Evolutionary conservation across 53 echinoderm and acorn worm genomes (phyloP), one percentile per base, ranked within the genome.

Genomic region (Arbacia lixula): DNA sequence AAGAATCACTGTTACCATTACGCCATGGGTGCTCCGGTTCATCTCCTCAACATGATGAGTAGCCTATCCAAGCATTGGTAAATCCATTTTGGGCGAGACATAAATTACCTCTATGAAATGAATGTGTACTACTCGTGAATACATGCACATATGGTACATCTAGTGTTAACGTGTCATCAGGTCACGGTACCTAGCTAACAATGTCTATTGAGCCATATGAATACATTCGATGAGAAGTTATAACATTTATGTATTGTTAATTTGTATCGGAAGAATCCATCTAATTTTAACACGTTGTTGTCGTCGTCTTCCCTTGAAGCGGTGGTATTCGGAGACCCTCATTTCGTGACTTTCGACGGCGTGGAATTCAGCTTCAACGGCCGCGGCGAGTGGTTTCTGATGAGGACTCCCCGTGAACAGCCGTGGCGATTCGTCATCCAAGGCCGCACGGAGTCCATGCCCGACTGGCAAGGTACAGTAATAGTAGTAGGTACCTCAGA

Each of bases 291-390:
- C n/a, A n/a, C n/a, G n/a, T n/a, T n/a, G 8, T 46, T 14, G 6
- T 46, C 6, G 6, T 46, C 14, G 46, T 46, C 46, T 46, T 46
- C 14, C 6, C 6, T 46, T 46, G 46, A 65, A 95, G 95, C 83
- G 9, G 64, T 88, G 24, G 85, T 91, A 3, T 93, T 88, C 61
- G 95, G 95, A 3, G 95, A 95, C 43, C 95, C 95, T 19, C 95
- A 95, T 81, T 39, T 95, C 22, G 72, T 88, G 29, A 95, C 95
- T 6, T 93, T 93, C 61, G 95, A 95, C 76, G 93, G 93, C 20
- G 76, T 87, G 12, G 86, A 60, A 12, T 93, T 65, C 63, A 88
- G 92, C 8, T 95, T 95, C 79, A 95, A 95, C 38, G 95, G 86
- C 28, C 90, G 90, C 68, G 95, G 95, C 42, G 95, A 95, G 41